Base-by-base conservation (phyloP, 2,888 invertebrate species). In the Idaea dimidiata region DNA sequence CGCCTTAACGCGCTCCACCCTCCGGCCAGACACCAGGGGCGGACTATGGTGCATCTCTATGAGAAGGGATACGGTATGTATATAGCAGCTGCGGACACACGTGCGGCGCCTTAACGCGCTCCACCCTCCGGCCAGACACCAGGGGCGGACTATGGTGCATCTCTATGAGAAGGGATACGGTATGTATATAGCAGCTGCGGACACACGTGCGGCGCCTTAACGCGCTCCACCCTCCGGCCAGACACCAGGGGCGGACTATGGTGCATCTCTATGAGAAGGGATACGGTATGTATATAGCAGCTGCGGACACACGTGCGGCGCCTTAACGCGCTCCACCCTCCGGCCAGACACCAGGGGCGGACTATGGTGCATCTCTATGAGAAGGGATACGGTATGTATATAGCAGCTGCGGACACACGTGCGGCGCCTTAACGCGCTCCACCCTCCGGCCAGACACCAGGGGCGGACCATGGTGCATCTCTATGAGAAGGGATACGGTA, bases 251-350 rank as follows among this genome's bases (percentile, higher is more conserved):
- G 16, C 88, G 94, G 53, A 93, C 93, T 66, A 98, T 98, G 97
- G 99, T 99, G 60, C 96, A 98, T 78, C 93, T 99, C 0, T 99
- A 98, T 80, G 99, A 99, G 91, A 99, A 99, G 89, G 99, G 99
- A 54, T n/a, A n/a, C n/a, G n/a, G n/a, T n/a, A n/a, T n/a, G n/a
- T n/a, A n/a, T n/a, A n/a, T n/a, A 99, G 84, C 99, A 99, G 85
- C 93, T 99, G 72, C 94, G 99, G 54, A 99, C 99, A 0, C 99
- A 99, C 89, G 96, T 96, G 66, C 93, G 97, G 0, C 98, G 98
- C 78, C 94, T 99, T 74, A 99, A 98, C 89, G 98, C 98, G 7
- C 91, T 99, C 65, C 99, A 99, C 88, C 98, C 99, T 0, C 92
- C 96, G 0, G 93, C 94, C 17, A 93, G 93, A 59, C 97, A 97